Base-by-base conservation (phyloP, 2,888 invertebrate genomes). In the Keiferia lycopersicella region DNA sequence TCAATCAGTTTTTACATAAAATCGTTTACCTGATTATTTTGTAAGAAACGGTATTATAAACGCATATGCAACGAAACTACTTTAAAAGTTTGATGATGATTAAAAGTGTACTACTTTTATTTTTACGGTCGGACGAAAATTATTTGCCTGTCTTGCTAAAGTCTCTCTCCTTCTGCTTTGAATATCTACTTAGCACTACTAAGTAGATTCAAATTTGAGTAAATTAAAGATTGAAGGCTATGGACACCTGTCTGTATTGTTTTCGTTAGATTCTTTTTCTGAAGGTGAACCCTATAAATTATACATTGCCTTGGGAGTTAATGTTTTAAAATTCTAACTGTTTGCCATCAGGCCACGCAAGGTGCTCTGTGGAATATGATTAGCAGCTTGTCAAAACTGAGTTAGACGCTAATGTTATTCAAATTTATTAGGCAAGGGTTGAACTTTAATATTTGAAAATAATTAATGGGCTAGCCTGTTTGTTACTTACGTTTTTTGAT, bases 381-480 rank as follows among this genome's bases (percentile, higher is more conserved):
- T 91, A 91, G 88, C 91, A 85, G 91, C 91, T 91, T 87, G 91
- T 91, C 91, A 91, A 86, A 90, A 88, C 77, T 85, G 83, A 86
- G 81, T 88, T 88, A 87, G 82, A 59, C 78, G 78, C 71, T 86
- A 85, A 88, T 87, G 74, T 84, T 66, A 88, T 90, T 90, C 84
- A 83, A 87, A 88, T 84, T 76, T 83, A 83, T 79, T 80, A 80
- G 73, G 76, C 74, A 88, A 85, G 89, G 89, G 88, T 88, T 88
- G 76, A 78, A 81, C 78, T 76, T 71, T 74, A 74, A 76, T 71
- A 74, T 75, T 79, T 75, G 71, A 71, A 73, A 76, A 79, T 79
- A 77, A 77, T 80, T 75, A 76, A 70, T 68, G 67, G 67, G 66
- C 38, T 34, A 50, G 57, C 67, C 41, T 20, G 34, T 30, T 48